A percentile compares a stretch with the other conserved stretches of the same genome.
These are phyloP conservation scores for Gobio gobio DNA, from an alignment of 2,113 vertebrate species.

Conservation along the genomic window DNA sequence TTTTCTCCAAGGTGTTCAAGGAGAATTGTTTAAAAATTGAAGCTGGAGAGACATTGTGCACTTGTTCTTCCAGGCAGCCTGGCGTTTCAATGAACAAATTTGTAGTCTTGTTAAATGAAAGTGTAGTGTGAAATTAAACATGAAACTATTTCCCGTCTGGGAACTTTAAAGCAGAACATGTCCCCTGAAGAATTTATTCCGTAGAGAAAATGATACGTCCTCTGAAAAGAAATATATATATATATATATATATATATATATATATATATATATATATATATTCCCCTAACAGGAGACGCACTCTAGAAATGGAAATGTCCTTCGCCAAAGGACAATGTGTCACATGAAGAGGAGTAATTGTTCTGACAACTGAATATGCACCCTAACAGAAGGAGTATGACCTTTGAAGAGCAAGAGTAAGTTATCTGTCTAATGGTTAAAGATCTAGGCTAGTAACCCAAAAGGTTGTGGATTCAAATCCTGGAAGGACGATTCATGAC, in stretches of 20 bases:
- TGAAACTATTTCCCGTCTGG: constrained; percentile 14
- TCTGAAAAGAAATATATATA: neutral
- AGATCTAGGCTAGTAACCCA: constrained; percentile 23
- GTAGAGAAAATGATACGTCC: neutral
- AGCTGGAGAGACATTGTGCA: neutral
- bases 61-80: neutral
- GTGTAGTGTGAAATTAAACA: constrained; percentile 26
- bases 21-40: neutral
- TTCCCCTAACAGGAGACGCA: neutral
- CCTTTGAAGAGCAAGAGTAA: constrained; percentile 4
- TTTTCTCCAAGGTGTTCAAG: neutral
- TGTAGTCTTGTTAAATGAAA: neutral
- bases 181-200: constrained; percentile 19
- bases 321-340: constrained; percentile 23
- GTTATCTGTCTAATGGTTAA: constrained; percentile 24
- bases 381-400: neutral
- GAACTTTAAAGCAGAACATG: neutral
- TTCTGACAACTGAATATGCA: constrained; percentile 23
- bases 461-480: constrained; percentile 18
- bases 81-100: constrained; percentile 6
- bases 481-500: neutral
- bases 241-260: neutral
- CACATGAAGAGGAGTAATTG: constrained; percentile 1
- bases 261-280: neutral
- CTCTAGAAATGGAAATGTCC: constrained; percentile 33